These are phyloP conservation scores for Sebastes kiyomatsui DNA, from an alignment of 2,797 vertebrate species.

Conservation along the genomic window DNA sequence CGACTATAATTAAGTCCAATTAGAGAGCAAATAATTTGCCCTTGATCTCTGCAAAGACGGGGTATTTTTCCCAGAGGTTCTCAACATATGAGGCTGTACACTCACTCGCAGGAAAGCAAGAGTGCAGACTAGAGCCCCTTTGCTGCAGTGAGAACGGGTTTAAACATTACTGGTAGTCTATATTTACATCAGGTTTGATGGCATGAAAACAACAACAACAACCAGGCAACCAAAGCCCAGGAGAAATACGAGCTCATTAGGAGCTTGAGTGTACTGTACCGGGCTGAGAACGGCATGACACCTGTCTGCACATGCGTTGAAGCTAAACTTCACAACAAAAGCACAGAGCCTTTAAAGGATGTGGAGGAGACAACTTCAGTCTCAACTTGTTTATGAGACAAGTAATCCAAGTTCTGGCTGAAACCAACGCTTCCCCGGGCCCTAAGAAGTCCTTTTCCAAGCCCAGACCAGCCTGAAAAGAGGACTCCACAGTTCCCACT, in stretches of 20 bases:
- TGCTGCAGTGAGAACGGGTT: conserved; percentile 14
- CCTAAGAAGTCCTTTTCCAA: conserved; percentile 12
- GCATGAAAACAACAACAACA: conserved; percentile 45
- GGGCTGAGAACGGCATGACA: conserved; percentile 29
- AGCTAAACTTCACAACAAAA: conserved; percentile 33
- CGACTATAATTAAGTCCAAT: conserved; percentile 76
- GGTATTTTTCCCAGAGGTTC: conserved; percentile 26
- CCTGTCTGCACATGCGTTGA: conserved; percentile 39
- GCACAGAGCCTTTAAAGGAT: conserved; percentile 16
- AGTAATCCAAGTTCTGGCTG: neutral
- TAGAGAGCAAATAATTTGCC: conserved; percentile 62
- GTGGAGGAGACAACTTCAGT: conserved; percentile 17
- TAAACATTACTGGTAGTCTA: conserved; percentile 42
- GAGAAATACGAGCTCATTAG: conserved; percentile 54
- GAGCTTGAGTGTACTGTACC: conserved; percentile 29
- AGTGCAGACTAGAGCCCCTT: conserved; percentile 1
- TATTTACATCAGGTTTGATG: conserved; percentile 56
- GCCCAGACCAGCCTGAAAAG: conserved; percentile 23
- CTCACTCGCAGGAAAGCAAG: conserved; percentile 33
- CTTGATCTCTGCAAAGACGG: conserved; percentile 63
- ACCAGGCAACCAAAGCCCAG: conserved; percentile 53
- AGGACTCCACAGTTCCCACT: conserved; percentile 30
- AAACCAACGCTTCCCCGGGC: neutral
- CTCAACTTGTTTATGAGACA: conserved; percentile 34
- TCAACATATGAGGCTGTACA: conserved; percentile 18